Evolutionary conservation across 2,797 vertebrate genomes (phyloP).

Genomic region (Rhadinocentrus ornatus): DNA sequence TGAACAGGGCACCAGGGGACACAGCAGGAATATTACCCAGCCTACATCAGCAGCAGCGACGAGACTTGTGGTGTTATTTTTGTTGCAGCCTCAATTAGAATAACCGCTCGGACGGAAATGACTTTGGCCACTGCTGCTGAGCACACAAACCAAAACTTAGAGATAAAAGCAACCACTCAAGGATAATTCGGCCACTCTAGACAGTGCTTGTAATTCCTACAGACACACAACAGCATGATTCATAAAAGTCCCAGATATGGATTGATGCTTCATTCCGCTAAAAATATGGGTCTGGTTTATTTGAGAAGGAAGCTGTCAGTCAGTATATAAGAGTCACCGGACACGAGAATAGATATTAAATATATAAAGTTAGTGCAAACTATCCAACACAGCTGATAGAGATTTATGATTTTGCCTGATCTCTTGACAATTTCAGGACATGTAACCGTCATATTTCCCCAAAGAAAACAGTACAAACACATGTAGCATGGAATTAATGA

Average conservation of each 20-base stretch:
- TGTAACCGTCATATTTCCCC: slow-evolving; percentile 41
- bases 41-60: slow-evolving; percentile 49
- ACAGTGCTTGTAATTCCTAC: background rate
- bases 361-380: background rate
- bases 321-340: background rate
- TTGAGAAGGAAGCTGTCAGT: background rate
- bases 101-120: slow-evolving; percentile 29
- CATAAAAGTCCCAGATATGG: no score
- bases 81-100: slow-evolving; percentile 62
- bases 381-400: background rate
- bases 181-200: slow-evolving; percentile 19
- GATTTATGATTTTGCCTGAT: background rate
- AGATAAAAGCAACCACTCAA: slow-evolving; percentile 45
- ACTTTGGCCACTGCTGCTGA: slow-evolving; percentile 27
- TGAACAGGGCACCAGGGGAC: slow-evolving; percentile 57
- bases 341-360: background rate
- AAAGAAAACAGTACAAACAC: slow-evolving; percentile 45
- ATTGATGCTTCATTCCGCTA: background rate
- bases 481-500: slow-evolving; percentile 49
- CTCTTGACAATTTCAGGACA: slow-evolving; percentile 55
- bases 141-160: slow-evolving; percentile 27
- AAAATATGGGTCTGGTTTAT: background rate
- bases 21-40: slow-evolving; percentile 62
- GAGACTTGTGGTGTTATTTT: slow-evolving; percentile 47
- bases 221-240: no score